phyloP scores from a whole-genome alignment of 2,888 invertebrate genomes.

The Lasioglossum leucozonium region DNA sequence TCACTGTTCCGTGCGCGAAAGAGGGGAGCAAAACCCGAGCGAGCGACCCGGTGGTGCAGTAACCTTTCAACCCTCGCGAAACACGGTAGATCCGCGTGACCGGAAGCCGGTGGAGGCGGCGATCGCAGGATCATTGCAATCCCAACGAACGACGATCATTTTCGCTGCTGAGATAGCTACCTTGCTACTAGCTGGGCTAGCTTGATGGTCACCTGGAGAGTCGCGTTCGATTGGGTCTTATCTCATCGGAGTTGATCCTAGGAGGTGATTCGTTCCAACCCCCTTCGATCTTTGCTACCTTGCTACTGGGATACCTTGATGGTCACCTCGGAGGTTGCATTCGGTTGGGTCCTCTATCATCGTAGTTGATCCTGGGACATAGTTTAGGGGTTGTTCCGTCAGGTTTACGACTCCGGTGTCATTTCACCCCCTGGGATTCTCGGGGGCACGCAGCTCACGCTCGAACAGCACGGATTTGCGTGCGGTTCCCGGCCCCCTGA shows the following conservation, averaged over 20 bases:
- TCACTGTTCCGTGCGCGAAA: slow-evolving; percentile 33
- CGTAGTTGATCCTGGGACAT: neutral
- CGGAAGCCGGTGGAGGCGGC: neutral
- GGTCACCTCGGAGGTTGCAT: neutral
- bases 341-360: neutral
- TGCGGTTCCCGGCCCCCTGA: slow-evolving; percentile 76
- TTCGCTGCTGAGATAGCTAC: neutral
- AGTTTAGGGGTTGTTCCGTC: neutral
- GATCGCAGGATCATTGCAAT: neutral
- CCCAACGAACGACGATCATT: neutral
- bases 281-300: neutral
- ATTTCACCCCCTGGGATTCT: slow-evolving; percentile 22
- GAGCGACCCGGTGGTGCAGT: slow-evolving; percentile 28
- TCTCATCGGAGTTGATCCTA: neutral
- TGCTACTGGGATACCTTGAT: neutral
- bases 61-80: slow-evolving; percentile 26
- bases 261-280: neutral
- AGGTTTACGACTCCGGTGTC: neutral
- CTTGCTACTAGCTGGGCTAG: neutral
- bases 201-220: neutral
- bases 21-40: slow-evolving; percentile 12
- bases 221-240: neutral
- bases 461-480: slow-evolving; percentile 72
- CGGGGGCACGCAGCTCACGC: slow-evolving; percentile 24
- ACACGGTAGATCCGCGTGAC: slow-evolving; percentile 14